Base-by-base conservation (phyloP, 2,113 vertebrate genomes). In the Chaetodon trifascialis region DNA sequence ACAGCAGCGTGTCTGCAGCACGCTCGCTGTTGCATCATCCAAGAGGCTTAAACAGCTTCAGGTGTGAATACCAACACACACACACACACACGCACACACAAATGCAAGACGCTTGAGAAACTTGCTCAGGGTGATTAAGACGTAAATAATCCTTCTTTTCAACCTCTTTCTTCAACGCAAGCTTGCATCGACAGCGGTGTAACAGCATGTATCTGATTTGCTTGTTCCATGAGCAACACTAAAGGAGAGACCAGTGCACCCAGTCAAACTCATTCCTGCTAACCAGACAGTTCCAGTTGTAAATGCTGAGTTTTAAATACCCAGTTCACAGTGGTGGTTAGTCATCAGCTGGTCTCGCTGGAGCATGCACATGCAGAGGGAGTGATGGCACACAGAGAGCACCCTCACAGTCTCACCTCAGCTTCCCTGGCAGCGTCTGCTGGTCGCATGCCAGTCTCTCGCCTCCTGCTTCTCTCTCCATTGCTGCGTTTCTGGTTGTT, bases 361-460 rank as follows among this genome's bases (percentile, higher is more conserved):
- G 17, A 70, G 49, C 51, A 54, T 21, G 63, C 51, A 25, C 67
- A 55, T 38, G 42, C 73, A 49, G 34, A 42, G 6, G 4, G 51
- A 65, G 58, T 36, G 42, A 47, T 42, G 56, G 17, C 65, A 64
- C 65, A 46, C 68, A 7, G 52, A 72, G 34, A 69, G 44, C 0
- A 79, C 60, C 12, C 79, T 51, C 80, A 60, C 55, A 64, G 58
- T 86, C 76, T 76, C 86, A 87, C 82, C 51, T 91, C 74, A 25
- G 84, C 55, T 38, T 76, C 44, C 69, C 82, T 93, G 91, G 84
- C 88, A 85, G 83, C 10, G 55, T 70, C 69, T 69, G 49, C 68
- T 90, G 89, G 84, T 42, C 9, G 30, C 6, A 8, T 44, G 85
- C 80, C 87, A 79, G 73, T 58, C 11, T 86, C 87, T 70, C 25